Evolutionary conservation across 2,888 invertebrate genomes (phyloP), one percentile per base, ranked within the genome.

Genomic region (Cataglyphis altisquamis): DNA sequence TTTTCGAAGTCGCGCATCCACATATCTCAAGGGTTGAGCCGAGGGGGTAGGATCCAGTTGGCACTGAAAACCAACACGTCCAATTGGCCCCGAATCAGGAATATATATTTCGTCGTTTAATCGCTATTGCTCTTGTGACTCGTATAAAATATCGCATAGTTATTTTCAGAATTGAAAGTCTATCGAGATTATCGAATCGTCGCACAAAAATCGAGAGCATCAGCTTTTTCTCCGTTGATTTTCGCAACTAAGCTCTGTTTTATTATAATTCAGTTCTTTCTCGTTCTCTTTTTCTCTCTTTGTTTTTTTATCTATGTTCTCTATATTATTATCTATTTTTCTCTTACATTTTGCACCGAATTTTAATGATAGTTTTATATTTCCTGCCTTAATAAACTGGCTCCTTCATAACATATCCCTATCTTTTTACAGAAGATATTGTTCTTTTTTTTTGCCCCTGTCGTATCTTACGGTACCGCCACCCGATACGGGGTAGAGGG

Each of bases 51-150:
- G 84, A 78, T 90, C 90, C 90, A 88, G 90, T 90, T 83, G 94
- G 94, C 90, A 94, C 94, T 94, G 91, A 89, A 90, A 90, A 91
- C 91, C 91, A 91, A 91, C 91, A 91, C 90, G 91, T 90, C 91
- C 90, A 86, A 91, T 91, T 91, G 91, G 91, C 91, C 91, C 91
- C 91, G 86, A 82, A 78, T 84, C 86, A 73, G 86, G 80, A 66
- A 90, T 78, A 88, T 68, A 86, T 62, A 86, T 72, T 64, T 72
- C 55, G 66, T 82, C 82, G 36, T 32, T 81, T 83, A 81, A 66
- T 52, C 41, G 15, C 64, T 57, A 68, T 72, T 18, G 52, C 63
- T 52, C n/a, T 63, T 75, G 72, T 64, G 36, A 45, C 45, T 73
- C 32, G 10, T 39, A 52, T 66, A 36, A n/a, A n/a, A n/a, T 66